Evolutionary conservation across 2,888 invertebrate genomes (phyloP), one percentile per base, ranked within the genome.

Genomic region (Protodeltote pygarga): DNA sequence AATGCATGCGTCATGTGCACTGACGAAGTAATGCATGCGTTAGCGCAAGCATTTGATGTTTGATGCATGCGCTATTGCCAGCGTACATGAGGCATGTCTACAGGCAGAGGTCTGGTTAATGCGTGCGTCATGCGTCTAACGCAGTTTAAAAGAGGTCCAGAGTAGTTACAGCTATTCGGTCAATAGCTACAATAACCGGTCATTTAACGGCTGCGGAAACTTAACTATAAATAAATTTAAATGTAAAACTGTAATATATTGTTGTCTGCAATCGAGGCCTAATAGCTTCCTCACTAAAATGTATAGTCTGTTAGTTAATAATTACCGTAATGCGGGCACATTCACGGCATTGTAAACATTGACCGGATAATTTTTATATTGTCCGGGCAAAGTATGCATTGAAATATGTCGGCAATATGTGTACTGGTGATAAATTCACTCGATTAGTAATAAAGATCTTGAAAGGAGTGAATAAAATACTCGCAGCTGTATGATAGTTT

Each of bases 241-340:
- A 69, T 60, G 44, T 75, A 70, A 75, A 71, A 65, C 45, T 82
- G 81, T 81, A 82, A 71, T 76, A 82, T 80, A 79, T 75, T 71
- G 75, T 78, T 77, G 71, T 78, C 59, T 68, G 75, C 77, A 69
- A 50, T 62, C 51, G 77, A 77, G 83, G 83, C 83, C 83, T 83
- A 83, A 77, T 76, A 68, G 77, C 80, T 79, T 75, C 79, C 52
- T 65, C 64, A 75, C 62, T 63, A 47, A 38, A 39, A 17, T 75
- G 70, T 75, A 72, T 75, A 77, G 73, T 71, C 54, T 60, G 60
- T 71, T 79, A 75, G 71, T 48, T 58, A 45, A 60, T 73, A 66
- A 63, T 57, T 35, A 14, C 29, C 19, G 21, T 16, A 25, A 38
- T 51, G 38, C 15, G n/a, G 33, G 34, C 21, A 29, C 13, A 32